Conservation (phyloP, 2,113 vertebrate genomes). For the Furnarius figulus region DNA sequence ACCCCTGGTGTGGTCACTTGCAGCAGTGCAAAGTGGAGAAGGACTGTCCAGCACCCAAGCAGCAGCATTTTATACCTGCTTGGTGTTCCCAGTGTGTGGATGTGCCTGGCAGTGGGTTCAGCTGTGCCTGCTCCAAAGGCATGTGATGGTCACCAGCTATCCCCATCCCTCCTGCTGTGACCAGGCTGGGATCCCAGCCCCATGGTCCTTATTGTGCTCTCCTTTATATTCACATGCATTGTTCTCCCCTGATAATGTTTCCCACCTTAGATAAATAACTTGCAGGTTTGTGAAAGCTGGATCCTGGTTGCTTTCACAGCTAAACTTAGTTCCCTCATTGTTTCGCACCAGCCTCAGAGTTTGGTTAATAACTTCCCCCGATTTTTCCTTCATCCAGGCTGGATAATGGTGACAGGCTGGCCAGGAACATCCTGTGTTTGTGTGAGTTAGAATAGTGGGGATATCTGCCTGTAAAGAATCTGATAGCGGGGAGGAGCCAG, state of each 20-base stretch:
- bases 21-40: not conserved
- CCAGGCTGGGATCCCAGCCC: not conserved
- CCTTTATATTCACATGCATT: slow-evolving; percentile 37
- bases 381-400: slow-evolving; percentile 82
- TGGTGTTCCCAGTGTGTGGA: not conserved
- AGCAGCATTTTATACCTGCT: not conserved
- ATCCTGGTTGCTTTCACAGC: slow-evolving; percentile 75
- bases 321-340: slow-evolving; percentile 93
- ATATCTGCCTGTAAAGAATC: slow-evolving; percentile 69
- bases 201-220: not conserved
- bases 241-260: slow-evolving; percentile 44
- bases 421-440: slow-evolving; percentile 99
- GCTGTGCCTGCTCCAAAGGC: not conserved
- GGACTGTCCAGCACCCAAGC: not conserved
- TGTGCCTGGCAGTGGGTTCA: not conserved
- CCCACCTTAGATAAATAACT: slow-evolving; percentile 60
- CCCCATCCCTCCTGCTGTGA: not conserved
- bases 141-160: not conserved
- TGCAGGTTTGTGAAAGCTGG: slow-evolving; percentile 70
- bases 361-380: slow-evolving; percentile 88
- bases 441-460: slow-evolving; percentile 89
- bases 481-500: slow-evolving; percentile 59
- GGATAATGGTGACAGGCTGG: slow-evolving; percentile 88
- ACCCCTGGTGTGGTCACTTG: not conserved
- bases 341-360: slow-evolving; percentile 74